Percentiles rank a stretch among this genome's conserved stretches.
Conservation (phyloP, 1,140 invertebrate species). For the Catajapyx aquilonaris region DNA sequence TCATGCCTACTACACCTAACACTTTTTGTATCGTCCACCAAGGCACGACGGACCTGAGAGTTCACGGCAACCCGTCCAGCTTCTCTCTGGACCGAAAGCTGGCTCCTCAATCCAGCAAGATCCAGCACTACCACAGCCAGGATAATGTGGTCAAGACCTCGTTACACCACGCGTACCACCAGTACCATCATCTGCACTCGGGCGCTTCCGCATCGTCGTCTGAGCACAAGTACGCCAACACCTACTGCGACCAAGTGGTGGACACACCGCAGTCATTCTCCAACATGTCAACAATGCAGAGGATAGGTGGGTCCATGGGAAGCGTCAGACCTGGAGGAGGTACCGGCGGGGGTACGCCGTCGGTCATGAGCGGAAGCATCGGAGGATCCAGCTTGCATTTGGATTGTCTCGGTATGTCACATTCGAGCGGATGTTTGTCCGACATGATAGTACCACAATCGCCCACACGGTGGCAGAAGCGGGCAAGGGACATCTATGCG, state of each 20-base stretch:
- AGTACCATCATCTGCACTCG: background rate
- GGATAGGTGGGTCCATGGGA: slow-evolving; percentile 12
- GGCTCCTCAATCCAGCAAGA: slow-evolving; percentile 17
- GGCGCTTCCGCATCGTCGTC: no score
- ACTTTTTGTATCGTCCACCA: background rate
- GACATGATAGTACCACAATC: no score
- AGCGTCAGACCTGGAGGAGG: no score
- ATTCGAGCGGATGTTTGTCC: no score
- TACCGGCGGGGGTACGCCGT: no score
- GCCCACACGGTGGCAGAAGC: no score
- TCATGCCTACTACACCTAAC: background rate
- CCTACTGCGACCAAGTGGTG: no score
- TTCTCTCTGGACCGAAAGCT: slow-evolving; percentile 26
- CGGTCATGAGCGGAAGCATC: no score
- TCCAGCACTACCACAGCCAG: slow-evolving; percentile 21
- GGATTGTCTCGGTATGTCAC: no score
- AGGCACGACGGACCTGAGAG: slow-evolving; percentile 8
- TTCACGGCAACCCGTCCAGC: slow-evolving; percentile 17
- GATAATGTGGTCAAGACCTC: slow-evolving; percentile 23
- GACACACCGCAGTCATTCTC: slow-evolving; percentile 3
- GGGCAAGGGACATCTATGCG: no score
- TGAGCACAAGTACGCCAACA: no score
- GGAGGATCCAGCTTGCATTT: slow-evolving; percentile 8
- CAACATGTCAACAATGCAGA: slow-evolving; percentile 5
- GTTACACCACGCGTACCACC: no score